These are phyloP conservation scores for Petaurus breviceps DNA, from an alignment of 2,113 vertebrate genomes.

Conservation along the genomic window DNA sequence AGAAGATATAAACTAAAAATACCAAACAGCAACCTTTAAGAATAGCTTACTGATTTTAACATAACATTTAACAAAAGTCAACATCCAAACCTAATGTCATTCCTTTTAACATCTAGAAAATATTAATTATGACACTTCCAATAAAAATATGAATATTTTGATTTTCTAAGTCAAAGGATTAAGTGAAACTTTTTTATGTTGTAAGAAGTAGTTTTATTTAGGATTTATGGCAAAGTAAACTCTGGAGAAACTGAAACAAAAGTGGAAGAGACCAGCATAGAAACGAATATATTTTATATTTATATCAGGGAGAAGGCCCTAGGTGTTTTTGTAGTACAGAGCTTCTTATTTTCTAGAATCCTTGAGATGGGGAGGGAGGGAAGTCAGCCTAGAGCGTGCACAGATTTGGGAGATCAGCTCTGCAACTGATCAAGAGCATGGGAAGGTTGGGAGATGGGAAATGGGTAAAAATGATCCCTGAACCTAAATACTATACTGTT, in stretches of 20 bases:
- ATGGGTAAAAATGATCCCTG: background rate
- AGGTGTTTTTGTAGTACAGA: background rate
- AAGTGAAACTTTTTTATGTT: background rate
- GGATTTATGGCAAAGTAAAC: background rate
- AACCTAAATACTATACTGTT: background rate
- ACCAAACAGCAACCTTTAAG: accelerated
- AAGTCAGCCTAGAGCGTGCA: background rate
- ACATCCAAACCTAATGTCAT: background rate
- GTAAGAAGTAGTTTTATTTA: background rate
- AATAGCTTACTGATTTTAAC: background rate
- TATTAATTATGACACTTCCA: background rate
- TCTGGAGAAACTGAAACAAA: background rate
- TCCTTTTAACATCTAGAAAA: background rate
- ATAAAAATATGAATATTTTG: background rate
- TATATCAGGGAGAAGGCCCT: background rate
- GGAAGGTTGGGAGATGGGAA: background rate
- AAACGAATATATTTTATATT: background rate
- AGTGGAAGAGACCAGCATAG: background rate
- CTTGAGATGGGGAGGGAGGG: background rate
- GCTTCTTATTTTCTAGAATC: background rate
- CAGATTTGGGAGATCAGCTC: background rate
- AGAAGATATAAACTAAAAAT: background rate
- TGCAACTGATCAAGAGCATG: background rate
- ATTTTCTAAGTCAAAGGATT: background rate
- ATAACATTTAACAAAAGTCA: background rate